Evolutionary conservation across 2,797 vertebrate species (phyloP).

Genomic region (Harpagifer antarcticus): DNA sequence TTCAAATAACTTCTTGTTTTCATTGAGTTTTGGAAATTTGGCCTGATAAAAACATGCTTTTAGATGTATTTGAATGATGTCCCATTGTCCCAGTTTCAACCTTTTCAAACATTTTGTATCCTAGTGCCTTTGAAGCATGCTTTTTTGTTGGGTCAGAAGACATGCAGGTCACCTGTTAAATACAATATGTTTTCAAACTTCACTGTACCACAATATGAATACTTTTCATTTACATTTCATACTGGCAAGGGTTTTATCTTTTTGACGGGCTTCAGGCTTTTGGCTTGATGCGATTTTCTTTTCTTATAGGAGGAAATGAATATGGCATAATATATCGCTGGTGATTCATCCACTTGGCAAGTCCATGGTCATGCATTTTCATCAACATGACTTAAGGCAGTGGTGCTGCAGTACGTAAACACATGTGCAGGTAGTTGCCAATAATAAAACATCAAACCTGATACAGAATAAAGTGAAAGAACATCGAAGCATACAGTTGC

Average conservation of each 20-base stretch:
- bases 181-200: constrained; percentile 18
- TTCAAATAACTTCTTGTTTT: too few relatives aligned
- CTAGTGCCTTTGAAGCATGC: constrained; percentile 50
- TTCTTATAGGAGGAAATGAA: constrained; percentile 30
- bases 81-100: too few relatives aligned
- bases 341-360: constrained; percentile 56
- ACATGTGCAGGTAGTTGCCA: constrained; percentile 46
- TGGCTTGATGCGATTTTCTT: constrained; percentile 65
- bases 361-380: constrained; percentile 54
- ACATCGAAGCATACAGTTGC: constrained; percentile 63
- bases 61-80: too few relatives aligned
- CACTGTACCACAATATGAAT: constrained; percentile 30
- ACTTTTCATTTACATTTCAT: constrained; percentile 32
- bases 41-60: too few relatives aligned
- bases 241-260: not conserved
- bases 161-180: constrained; percentile 57
- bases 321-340: constrained; percentile 15
- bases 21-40: too few relatives aligned
- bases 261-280: constrained; percentile 46
- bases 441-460: constrained; percentile 50
- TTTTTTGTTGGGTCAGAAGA: constrained; percentile 43
- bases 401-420: constrained; percentile 31
- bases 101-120: constrained; percentile 65
- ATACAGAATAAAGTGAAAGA: constrained; percentile 46
- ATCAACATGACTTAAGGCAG: constrained; percentile 56